Evolutionary conservation across 2,797 vertebrate species (phyloP).

Genomic region (Tympanoctomys barrerae): DNA sequence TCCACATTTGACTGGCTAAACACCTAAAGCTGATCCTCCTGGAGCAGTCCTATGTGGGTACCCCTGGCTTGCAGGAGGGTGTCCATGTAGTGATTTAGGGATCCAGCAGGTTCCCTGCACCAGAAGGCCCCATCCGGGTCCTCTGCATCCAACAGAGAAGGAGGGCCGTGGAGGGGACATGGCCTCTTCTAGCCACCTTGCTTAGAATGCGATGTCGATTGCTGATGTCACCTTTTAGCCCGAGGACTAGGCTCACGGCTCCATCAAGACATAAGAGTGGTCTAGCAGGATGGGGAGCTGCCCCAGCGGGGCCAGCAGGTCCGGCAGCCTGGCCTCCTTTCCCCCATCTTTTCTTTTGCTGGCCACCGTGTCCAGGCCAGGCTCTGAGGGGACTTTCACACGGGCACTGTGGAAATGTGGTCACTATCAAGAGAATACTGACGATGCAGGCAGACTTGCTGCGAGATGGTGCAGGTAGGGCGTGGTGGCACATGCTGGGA

Average conservation of each 20-base stretch:
- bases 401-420: not conserved
- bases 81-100: not conserved
- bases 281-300: not conserved
- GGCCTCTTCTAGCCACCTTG: not conserved
- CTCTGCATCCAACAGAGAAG: not conserved
- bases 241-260: not conserved
- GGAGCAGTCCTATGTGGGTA: not conserved
- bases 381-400: not conserved
- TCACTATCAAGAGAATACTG: not conserved
- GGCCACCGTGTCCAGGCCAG: not conserved
- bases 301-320: not conserved
- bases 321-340: not conserved
- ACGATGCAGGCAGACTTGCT: not conserved
- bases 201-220: not conserved
- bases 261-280: not conserved
- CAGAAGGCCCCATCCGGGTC: not conserved
- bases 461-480: not conserved
- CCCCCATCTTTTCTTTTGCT: not conserved
- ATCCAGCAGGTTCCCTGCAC: not conserved
- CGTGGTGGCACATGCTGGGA: not conserved
- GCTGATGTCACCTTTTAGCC: accelerated
- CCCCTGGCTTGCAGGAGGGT: not conserved
- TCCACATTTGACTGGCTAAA: not conserved
- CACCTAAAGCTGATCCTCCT: not conserved
- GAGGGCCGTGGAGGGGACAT: not conserved